Percentiles rank a stretch among this genome's conserved stretches.
Conservation (phyloP, 2,797 vertebrate species). For the Astyanax mexicanus region DNA sequence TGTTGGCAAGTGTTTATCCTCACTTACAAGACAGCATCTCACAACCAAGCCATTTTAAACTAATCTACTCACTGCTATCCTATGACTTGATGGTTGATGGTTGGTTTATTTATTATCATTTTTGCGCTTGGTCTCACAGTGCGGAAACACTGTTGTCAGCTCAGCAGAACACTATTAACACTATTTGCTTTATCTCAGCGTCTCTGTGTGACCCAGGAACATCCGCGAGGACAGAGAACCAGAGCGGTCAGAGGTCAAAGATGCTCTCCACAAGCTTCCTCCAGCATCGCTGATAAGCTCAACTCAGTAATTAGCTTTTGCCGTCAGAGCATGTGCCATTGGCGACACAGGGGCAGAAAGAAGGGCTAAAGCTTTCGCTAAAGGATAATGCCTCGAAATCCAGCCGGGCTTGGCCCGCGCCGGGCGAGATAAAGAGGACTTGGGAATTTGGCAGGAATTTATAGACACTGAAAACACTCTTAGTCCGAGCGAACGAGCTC, state of each 20-base stretch:
- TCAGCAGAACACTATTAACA: background rate
- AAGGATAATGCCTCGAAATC: slow-evolving; percentile 75
- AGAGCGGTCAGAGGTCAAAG: slow-evolving; percentile 38
- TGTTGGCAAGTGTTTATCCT: no score
- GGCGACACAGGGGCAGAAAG: slow-evolving; percentile 57
- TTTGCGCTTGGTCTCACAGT: background rate
- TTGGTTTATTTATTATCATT: no score
- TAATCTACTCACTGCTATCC: no score
- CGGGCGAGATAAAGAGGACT: slow-evolving; percentile 69
- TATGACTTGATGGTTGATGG: no score
- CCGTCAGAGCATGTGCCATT: slow-evolving; percentile 65
- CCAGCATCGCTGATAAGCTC: slow-evolving; percentile 27
- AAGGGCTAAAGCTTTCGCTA: slow-evolving; percentile 70
- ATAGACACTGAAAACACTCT: slow-evolving; percentile 72
- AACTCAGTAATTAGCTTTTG: slow-evolving; percentile 62
- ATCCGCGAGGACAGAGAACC: slow-evolving; percentile 28
- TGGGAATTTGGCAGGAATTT: slow-evolving; percentile 69
- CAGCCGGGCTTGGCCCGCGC: slow-evolving; percentile 61
- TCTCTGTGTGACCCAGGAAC: slow-evolving; percentile 15
- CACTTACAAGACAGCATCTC: no score
- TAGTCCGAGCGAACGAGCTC: slow-evolving; percentile 67
- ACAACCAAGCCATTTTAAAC: no score
- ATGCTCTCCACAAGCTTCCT: slow-evolving; percentile 34
- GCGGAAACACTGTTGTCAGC: background rate
- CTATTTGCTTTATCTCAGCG: background rate